Base-by-base conservation (phyloP, 35 echinoderm and acorn worm genomes). In the Lytechinus pictus region DNA sequence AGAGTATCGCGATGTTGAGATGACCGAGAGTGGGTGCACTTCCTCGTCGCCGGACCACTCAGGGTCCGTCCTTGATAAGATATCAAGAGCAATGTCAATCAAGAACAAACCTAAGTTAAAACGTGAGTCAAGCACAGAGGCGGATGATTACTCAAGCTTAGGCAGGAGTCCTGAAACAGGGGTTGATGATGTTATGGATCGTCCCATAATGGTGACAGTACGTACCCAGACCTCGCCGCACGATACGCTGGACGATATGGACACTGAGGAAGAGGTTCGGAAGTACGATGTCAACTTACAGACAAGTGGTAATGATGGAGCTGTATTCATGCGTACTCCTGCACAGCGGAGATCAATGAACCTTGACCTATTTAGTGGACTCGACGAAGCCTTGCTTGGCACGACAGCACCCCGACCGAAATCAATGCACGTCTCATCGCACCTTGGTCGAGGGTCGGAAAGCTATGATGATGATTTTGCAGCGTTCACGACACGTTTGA, bases 21-120 rank as follows among this genome's bases (percentile, higher is more conserved):
- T 96, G 94, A 87, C 53, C 28, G 94, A 96, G 94, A 92, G 92
- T 27, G 53, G 92, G 57, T 93, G 54, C 53, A 10, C 29, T 55
- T 29, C 53, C 27, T 27, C 52, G 54, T 53, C 53, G 4, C 92
- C 92, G 2, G 92, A 93, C 24, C 92, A 93, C 29, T 14, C 94
- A 8, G 94, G 86, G 19, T 95, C 96, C 19, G 96, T 96, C 53
- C 86, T 96, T 54, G 96, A 96, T 87, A 96, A 96, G 60, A 94
- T 96, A 29, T 95, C 96, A 54, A 56, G 94, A 51, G 96, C 94
- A 9, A 89, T 95, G 53, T 95, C 95, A 3, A 96, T 96, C 53
- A 96, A 96, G 86, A 10, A 54, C 4, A 96, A 96, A 89, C n/a
- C 94, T 6, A 96, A 96, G 87, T 54, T 89, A 24, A 94, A 94